These are phyloP conservation scores for Drosophila truncata DNA, from an alignment of 1,140 invertebrate species.

Conservation along the genomic window DNA sequence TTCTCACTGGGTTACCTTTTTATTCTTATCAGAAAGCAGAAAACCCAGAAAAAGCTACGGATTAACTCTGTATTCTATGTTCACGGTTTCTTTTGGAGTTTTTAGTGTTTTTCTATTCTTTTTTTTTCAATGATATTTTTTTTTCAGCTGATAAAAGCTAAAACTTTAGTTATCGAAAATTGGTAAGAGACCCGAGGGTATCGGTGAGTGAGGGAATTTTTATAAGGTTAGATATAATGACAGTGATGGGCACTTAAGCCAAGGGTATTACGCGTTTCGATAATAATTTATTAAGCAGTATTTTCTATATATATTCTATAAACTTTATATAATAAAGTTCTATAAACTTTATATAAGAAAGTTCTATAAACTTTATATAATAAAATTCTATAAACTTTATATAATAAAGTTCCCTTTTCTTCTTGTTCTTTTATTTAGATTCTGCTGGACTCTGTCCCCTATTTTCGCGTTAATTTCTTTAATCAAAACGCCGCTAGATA, in stretches of 20 bases:
- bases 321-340: too few relatives aligned
- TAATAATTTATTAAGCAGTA: constrained; percentile 1
- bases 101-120: not conserved
- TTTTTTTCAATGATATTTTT: constrained; percentile 9
- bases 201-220: too few relatives aligned
- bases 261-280: not conserved
- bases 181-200: not conserved
- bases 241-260: constrained; percentile 13
- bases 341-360: too few relatives aligned
- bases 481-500: constrained; percentile 41
- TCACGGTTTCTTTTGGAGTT: constrained; percentile 41
- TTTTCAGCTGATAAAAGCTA: constrained; percentile 37
- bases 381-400: too few relatives aligned
- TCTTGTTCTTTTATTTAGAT: too few relatives aligned
- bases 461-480: constrained; percentile 17
- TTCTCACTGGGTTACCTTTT: constrained; percentile 16
- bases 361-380: not conserved
- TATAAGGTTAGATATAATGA: constrained; percentile 8
- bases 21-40: constrained; percentile 52
- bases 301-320: not conserved
- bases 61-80: constrained; percentile 68
- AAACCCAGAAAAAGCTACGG: constrained; percentile 48
- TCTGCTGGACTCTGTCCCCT: not conserved
- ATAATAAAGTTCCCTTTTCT: not conserved
- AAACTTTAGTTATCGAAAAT: constrained; percentile 6